phyloP scores from a whole-genome alignment of 2,113 vertebrate species.

The Drymodes brunneopygia region DNA sequence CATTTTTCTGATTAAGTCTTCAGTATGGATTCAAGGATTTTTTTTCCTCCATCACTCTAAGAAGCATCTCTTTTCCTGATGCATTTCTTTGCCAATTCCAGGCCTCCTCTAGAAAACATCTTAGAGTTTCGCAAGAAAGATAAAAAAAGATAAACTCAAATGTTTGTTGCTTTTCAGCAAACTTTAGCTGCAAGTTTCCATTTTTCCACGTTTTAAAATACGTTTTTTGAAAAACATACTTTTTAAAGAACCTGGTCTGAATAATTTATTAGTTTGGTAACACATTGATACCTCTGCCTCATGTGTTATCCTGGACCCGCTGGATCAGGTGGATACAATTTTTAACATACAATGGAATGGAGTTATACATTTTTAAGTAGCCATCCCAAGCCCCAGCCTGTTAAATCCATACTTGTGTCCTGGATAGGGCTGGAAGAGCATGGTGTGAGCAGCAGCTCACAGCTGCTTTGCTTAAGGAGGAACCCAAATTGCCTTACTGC shows the following conservation, averaged over 20 bases:
- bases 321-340: not conserved
- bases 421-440: not conserved
- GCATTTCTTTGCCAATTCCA: not conserved
- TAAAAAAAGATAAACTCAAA: not conserved
- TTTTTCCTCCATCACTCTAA: not conserved
- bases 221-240: not conserved
- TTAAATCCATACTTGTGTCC: accelerated
- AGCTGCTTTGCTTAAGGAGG: not conserved
- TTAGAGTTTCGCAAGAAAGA: not conserved
- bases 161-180: not conserved
- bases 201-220: not conserved
- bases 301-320: not conserved
- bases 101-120: not conserved
- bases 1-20: not conserved
- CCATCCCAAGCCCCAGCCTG: not conserved
- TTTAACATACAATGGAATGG: not conserved
- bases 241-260: not conserved
- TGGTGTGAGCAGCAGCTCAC: accelerated
- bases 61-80: not conserved
- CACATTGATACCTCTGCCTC: not conserved
- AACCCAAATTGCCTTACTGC: not conserved
- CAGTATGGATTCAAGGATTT: not conserved
- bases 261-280: not conserved
- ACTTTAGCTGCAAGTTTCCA: not conserved
- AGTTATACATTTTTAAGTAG: not conserved